Conservation (phyloP, 2,888 invertebrate genomes). For the Ormyrus pomaceus region DNA sequence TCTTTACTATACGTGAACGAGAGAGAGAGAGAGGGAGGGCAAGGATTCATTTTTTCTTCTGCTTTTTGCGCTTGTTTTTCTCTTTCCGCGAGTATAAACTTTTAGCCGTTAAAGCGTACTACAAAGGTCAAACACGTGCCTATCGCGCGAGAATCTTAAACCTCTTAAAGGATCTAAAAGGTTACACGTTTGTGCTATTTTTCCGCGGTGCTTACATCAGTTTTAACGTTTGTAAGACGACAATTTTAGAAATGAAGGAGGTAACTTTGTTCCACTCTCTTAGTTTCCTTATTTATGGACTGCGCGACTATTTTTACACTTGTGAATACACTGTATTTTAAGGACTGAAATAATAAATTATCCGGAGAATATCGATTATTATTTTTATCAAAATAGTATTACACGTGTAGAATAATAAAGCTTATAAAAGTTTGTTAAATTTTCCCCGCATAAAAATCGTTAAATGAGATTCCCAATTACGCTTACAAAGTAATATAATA, state of each 20-base stretch:
- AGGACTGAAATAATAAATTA: too few species aligned
- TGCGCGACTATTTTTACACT: too few species aligned
- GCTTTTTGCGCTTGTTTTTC: background rate
- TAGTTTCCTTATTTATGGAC: background rate
- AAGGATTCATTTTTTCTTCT: background rate
- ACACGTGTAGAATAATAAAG: too few species aligned
- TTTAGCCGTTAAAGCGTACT: background rate
- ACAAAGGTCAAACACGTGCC: slow-evolving; percentile 41
- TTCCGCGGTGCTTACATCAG: background rate
- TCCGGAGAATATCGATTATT: too few species aligned
- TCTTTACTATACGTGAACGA: slow-evolving; percentile 23
- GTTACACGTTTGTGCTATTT: background rate
- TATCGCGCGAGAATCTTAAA: slow-evolving; percentile 7
- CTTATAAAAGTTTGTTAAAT: too few species aligned
- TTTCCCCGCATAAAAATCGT: too few species aligned
- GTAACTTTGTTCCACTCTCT: background rate
- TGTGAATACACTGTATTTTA: too few species aligned
- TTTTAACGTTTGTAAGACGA: background rate
- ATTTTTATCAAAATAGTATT: too few species aligned
- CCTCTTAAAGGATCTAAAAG: slow-evolving; percentile 18
- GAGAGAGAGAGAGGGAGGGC: background rate
- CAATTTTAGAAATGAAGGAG: background rate
- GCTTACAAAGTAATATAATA: too few species aligned
- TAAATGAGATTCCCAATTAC: too few species aligned
- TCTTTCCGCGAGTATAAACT: background rate